Evolutionary conservation across 2,797 vertebrate species (phyloP), one percentile per base, ranked within the genome.

Genomic region (Oryzias sinensis): DNA sequence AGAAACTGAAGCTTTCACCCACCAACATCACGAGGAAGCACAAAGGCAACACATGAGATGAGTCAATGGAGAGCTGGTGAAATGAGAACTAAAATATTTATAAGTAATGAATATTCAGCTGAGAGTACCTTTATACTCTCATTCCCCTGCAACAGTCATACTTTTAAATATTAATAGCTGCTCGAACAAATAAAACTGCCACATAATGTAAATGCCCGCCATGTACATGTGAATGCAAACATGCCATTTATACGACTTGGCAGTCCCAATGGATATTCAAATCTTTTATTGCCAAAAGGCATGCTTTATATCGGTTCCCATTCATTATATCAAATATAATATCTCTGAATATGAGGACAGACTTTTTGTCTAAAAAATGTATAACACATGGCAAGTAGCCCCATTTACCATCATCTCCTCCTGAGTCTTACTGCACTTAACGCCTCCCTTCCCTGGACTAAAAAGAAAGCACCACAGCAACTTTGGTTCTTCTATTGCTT

Each of bases 71-170:
- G 72, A 68, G 63, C 71, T 66, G 66, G 63, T 77, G 80, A 81
- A 87, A 84, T 78, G 76, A 72, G 56, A 79, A 68, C 65, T 92
- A 67, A 91, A 93, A 87, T 91, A 92, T 92, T 90, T 86, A 91
- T 91, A 65, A 58, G 62, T 68, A 72, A 87, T 91, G 87, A 88
- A 90, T 90, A 89, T 91, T 90, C 82, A 89, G 79, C 72, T 62
- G 66, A 81, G 77, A 83, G 62, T 80, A 71, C 80, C 81, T 82
- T 85, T 80, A 79, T 86, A 79, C 33, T 41, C 54, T 85, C 78
- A 76, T 80, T 80, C 70, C 67, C 79, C 53, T 69, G 56, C 65
- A 84, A 81, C 79, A 74, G 74, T 83, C 82, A 60, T 65, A 58
- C 59, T 84, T 86, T 89, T 79, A 90, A 91, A 91, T 90, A 91